Base-by-base conservation (phyloP, 2,797 vertebrate species). In the Sebastes itinus region DNA sequence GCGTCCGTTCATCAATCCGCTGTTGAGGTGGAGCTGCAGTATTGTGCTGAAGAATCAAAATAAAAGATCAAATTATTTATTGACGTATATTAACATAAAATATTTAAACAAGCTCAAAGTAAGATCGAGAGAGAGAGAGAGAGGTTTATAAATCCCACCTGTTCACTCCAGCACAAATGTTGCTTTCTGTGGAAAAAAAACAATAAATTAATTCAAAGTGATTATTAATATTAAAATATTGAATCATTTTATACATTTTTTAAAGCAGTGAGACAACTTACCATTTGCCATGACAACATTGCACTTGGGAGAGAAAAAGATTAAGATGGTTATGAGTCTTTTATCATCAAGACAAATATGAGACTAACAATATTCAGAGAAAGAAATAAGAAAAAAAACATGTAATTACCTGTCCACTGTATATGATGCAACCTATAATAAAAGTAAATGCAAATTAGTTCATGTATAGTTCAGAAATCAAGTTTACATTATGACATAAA, bases 361-460 rank as follows among this genome's bases (percentile, higher is more conserved):
- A 74, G 6, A 62, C 2, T 6, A 14, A 74, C 1, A 33, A 59
- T 27, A 62, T 58, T 12, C 8, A 49, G 12, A 9, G 1, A 9
- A 22, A 5, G 49, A 20, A 46, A 28, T 16, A 5, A 2, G 2
- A 30, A 33, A 54, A 71, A 32, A 10, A 10, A 46, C 0, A 46
- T 56, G 35, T 28, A 78, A 75, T 94, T 91, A 96, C 95, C 92
- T 90, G 3, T 72, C 84, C 82, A 7, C 25, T 81, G 89, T 89
- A 89, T 23, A 91, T 83, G 73, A 77, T 42, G 82, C 96, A 96
- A 32, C 81, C 96, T 96, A 14, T 11, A 59, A 85, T 3, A 72
- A 72, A 75, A 32, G 3, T 5, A 66, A 38, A 75, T 30, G 2
- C 4, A 54, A 22, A 61, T 86, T 4, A 77, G 3, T 71, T 63